These are phyloP conservation scores for Ranitomeya variabilis DNA, from an alignment of 2,113 vertebrate species.

Conservation along the genomic window DNA sequence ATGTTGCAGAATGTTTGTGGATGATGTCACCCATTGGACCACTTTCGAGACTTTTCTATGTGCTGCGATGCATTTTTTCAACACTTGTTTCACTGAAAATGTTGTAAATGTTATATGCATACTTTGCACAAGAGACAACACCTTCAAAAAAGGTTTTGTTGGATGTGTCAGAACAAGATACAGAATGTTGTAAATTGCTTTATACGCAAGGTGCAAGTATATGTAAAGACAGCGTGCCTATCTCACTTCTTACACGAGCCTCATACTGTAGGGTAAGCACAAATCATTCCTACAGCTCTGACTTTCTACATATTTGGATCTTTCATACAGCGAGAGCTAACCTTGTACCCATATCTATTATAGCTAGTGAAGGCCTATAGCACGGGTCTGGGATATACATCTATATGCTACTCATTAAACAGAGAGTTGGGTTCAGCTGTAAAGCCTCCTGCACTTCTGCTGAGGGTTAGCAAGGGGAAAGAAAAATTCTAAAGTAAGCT, in stretches of 20 bases:
- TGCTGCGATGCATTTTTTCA: no score
- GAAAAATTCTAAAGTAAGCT: conserved; percentile 47
- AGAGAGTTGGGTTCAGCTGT: conserved; percentile 48
- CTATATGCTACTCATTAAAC: conserved; percentile 39
- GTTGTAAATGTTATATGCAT: background rate
- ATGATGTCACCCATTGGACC: no score
- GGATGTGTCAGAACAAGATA: no score
- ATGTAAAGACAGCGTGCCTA: background rate
- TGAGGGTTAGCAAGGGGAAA: conserved; percentile 53
- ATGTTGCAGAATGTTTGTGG: no score
- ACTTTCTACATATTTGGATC: background rate
- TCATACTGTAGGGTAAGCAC: background rate
- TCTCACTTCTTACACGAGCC: background rate
- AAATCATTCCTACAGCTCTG: background rate
- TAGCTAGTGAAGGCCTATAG: conserved; percentile 14
- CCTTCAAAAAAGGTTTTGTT: no score
- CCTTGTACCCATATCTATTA: conserved; percentile 26
- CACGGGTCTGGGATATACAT: conserved; percentile 42
- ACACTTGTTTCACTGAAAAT: background rate
- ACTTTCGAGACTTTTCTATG: no score
- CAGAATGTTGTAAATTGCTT: background rate
- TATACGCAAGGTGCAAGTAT: background rate
- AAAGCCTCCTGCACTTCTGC: conserved; percentile 50
- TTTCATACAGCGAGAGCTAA: conserved; percentile 16
- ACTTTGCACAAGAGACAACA: no score